A percentile compares a stretch with the other conserved stretches of the same genome.
phyloP scores from a whole-genome alignment of 2,113 vertebrate genomes.

The Strix aluco region DNA sequence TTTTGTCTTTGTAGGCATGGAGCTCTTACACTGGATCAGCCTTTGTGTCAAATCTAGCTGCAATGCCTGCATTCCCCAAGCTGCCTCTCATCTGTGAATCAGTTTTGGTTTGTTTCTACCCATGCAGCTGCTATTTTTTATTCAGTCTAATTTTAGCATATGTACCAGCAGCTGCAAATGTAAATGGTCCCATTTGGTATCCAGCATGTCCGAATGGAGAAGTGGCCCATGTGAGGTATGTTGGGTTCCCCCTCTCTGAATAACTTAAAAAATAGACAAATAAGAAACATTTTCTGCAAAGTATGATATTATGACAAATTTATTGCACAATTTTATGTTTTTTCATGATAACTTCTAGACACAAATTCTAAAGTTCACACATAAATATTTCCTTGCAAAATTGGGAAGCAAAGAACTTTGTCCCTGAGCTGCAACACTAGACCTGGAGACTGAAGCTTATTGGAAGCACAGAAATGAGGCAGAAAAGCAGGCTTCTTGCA shows the following conservation, averaged over 20 bases:
- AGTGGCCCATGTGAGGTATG: background rate
- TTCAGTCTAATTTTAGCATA: conserved; percentile 55
- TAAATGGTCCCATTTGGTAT: conserved; percentile 34
- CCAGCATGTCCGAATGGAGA: rapidly evolving
- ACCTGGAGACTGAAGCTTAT: background rate
- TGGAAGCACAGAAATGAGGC: background rate
- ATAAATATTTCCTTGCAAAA: background rate
- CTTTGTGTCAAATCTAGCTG: conserved; percentile 42
- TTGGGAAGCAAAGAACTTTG: background rate
- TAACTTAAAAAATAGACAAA: background rate
- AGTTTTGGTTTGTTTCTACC: conserved; percentile 18
- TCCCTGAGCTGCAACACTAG: background rate
- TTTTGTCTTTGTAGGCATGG: background rate
- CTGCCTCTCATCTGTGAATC: conserved; percentile 1
- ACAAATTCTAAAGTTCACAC: background rate
- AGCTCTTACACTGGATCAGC: conserved; percentile 36
- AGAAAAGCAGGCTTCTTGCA: background rate
- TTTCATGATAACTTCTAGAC: background rate
- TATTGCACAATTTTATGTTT: background rate
- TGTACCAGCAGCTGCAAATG: conserved; percentile 49
- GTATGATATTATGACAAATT: background rate
- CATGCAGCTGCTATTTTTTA: conserved; percentile 53
- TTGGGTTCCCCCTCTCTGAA: background rate
- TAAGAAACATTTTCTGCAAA: background rate
- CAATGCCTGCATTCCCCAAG: background rate